A percentile compares a stretch with the other conserved stretches of the same genome.
Evolutionary conservation across 2,888 invertebrate species (phyloP).

Genomic region (Acheta domesticus): DNA sequence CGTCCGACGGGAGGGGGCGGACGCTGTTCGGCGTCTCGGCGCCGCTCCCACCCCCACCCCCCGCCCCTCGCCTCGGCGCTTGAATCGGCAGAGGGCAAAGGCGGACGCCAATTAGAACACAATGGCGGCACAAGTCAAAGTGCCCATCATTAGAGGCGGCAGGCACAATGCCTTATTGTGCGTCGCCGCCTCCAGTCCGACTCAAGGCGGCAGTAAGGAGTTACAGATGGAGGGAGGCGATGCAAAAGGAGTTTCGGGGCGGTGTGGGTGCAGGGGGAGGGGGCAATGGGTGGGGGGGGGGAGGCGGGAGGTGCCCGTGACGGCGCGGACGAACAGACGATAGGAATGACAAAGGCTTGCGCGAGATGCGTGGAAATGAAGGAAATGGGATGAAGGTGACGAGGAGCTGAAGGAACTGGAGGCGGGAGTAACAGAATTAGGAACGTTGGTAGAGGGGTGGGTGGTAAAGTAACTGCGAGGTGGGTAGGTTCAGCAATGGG

Average conservation of each 20-base stretch:
- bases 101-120: background rate
- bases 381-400: too few species aligned
- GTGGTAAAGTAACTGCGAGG: too few species aligned
- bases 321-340: background rate
- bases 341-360: too few species aligned
- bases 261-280: background rate
- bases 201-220: background rate
- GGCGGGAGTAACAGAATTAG: too few species aligned
- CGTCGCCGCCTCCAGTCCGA: background rate
- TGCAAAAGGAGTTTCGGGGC: background rate
- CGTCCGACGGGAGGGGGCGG: too few species aligned
- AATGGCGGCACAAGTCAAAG: conserved; percentile 18
- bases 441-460: too few species aligned
- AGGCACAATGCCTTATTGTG: background rate
- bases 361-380: too few species aligned
- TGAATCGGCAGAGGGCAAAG: background rate
- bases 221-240: too few species aligned
- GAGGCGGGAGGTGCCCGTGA: background rate
- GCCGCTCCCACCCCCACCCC: too few species aligned
- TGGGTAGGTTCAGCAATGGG: too few species aligned
- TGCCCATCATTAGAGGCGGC: conserved; percentile 1
- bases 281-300: background rate
- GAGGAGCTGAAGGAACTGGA: too few species aligned
- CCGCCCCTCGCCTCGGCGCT: background rate
- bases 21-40: too few species aligned